phyloP scores from a whole-genome alignment of 2,797 vertebrate species.

The Gymnoscopelus microlampas region DNA sequence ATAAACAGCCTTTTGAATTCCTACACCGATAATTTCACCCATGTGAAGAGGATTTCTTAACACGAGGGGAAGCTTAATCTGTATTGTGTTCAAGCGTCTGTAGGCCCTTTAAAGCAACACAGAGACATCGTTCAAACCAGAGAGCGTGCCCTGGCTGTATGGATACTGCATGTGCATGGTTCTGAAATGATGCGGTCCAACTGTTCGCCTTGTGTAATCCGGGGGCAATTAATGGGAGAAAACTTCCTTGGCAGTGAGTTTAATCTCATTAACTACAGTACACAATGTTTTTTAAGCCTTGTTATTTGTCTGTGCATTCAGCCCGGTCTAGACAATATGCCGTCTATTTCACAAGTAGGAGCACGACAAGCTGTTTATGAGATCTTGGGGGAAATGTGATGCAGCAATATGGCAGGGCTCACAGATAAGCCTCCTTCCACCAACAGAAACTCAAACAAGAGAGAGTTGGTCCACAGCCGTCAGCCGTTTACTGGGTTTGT shows the following conservation, averaged over 20 bases:
- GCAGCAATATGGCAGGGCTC: constrained; percentile 69
- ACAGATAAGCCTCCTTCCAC: constrained; percentile 68
- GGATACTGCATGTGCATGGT: constrained; percentile 30
- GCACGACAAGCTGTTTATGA: constrained; percentile 72
- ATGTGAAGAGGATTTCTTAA: no score
- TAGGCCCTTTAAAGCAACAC: constrained; percentile 30
- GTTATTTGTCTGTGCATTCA: constrained; percentile 71
- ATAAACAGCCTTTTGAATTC: background rate
- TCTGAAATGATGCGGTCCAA: constrained; percentile 30
- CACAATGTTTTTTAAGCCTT: constrained; percentile 56
- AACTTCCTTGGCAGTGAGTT: constrained; percentile 52
- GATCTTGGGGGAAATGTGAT: constrained; percentile 74
- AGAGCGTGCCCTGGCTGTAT: background rate
- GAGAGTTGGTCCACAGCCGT: constrained; percentile 63
- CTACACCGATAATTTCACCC: background rate
- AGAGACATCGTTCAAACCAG: constrained; percentile 6
- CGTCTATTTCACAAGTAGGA: constrained; percentile 63
- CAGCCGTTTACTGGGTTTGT: constrained; percentile 48
- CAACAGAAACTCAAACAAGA: constrained; percentile 69
- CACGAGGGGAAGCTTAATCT: constrained; percentile 17
- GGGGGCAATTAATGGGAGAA: constrained; percentile 50
- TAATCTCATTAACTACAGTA: constrained; percentile 73
- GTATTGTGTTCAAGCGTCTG: constrained; percentile 3
- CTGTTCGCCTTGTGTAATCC: constrained; percentile 51
- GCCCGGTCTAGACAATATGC: constrained; percentile 71